phyloP scores from a whole-genome alignment of 2,797 vertebrate genomes.

The Zenarchopterus dispar region DNA sequence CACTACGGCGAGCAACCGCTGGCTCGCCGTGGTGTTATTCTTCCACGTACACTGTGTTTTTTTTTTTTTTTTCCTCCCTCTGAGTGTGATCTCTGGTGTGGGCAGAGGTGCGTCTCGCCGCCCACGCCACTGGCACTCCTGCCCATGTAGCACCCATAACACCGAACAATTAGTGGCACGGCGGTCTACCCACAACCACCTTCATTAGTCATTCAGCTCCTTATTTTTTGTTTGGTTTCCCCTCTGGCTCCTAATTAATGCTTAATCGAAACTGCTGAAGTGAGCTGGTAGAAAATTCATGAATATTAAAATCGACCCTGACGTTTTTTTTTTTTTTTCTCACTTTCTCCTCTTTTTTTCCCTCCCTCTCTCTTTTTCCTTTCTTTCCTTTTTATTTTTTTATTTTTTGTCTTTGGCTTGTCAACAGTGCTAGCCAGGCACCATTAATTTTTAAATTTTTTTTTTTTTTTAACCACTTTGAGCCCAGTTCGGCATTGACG shows the following conservation, averaged over 20 bases:
- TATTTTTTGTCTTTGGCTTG: conserved; percentile 38
- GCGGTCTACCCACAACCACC: conserved; percentile 89
- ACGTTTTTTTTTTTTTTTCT: conserved; percentile 72
- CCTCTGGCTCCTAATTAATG: conserved; percentile 99
- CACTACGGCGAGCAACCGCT: conserved; percentile 31
- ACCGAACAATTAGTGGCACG: conserved; percentile 87
- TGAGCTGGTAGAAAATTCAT: conserved; percentile 99
- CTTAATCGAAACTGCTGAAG: conserved; percentile 99
- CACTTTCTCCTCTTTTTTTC: too few species aligned
- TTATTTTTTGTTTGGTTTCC: conserved; percentile 99
- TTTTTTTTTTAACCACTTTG: too few species aligned
- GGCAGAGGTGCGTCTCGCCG: conserved; percentile 77
- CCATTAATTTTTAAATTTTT: conserved; percentile 90
- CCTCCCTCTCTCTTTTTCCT: background rate
- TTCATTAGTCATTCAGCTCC: conserved; percentile 99
- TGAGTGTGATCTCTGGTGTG: conserved; percentile 71
- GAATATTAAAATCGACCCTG: conserved; percentile 99
- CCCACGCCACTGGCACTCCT: conserved; percentile 88
- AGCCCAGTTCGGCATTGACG: background rate
- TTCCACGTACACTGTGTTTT: conserved; percentile 46
- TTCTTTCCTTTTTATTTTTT: too few species aligned
- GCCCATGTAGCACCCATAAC: conserved; percentile 82
- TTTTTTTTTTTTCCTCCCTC: too few species aligned
- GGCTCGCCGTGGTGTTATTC: conserved; percentile 47
- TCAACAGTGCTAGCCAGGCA: conserved; percentile 77